These are phyloP conservation scores for Cacoxenus indagator DNA, from an alignment of 2,888 invertebrate species.

Conservation along the genomic window DNA sequence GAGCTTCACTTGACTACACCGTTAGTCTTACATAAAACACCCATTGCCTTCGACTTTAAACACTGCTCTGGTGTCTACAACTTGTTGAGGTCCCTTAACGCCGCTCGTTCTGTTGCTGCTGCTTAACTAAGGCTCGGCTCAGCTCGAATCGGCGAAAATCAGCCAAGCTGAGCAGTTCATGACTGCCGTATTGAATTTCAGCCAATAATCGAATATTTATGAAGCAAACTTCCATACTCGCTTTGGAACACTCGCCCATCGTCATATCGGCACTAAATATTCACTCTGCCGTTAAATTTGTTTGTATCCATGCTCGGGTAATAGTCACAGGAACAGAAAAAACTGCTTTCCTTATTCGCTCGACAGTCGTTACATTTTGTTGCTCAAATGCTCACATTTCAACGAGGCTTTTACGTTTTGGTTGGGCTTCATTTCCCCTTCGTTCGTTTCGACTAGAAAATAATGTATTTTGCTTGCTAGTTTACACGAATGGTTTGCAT, in stretches of 20 bases:
- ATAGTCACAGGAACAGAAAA: background rate
- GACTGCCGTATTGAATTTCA: conserved; percentile 50
- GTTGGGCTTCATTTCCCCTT: background rate
- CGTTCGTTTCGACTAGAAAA: background rate
- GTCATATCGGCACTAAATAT: background rate
- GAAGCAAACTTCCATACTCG: conserved; percentile 15
- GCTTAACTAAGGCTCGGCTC: background rate
- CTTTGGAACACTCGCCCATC: background rate
- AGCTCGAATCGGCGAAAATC: background rate
- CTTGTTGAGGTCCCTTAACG: background rate
- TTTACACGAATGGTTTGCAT: conserved; percentile 51
- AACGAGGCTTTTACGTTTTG: background rate
- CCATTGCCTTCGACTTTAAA: background rate
- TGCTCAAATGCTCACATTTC: background rate
- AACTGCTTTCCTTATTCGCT: background rate
- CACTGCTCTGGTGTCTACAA: background rate
- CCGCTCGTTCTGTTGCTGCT: background rate
- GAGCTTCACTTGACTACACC: no score
- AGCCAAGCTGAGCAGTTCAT: background rate
- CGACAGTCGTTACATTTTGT: background rate
- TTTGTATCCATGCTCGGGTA: background rate
- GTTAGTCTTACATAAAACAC: background rate
- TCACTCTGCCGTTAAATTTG: conserved; percentile 14
- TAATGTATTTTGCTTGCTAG: conserved; percentile 30
- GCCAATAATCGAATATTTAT: conserved; percentile 44